phyloP scores from a whole-genome alignment of 2,113 vertebrate species.

The Hypocryptadius cinnamomeus region DNA sequence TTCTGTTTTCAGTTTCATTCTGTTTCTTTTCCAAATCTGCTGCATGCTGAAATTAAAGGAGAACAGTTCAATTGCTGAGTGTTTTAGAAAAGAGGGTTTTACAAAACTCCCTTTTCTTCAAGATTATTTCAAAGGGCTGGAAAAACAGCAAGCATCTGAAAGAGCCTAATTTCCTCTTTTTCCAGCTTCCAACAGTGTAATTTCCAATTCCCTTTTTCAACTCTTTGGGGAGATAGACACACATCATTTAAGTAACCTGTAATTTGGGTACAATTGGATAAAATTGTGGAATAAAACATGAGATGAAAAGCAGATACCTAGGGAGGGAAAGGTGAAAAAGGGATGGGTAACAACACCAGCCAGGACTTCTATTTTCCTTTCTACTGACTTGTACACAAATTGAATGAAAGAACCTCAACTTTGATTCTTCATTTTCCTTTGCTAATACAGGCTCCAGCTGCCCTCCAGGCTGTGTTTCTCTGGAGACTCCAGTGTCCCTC shows the following conservation, averaged over 20 bases:
- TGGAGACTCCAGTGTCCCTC: background rate
- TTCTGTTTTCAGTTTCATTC: conserved; percentile 97
- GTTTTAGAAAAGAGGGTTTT: background rate
- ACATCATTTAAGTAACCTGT: background rate
- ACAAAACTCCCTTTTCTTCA: background rate
- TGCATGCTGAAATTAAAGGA: conserved; percentile 79
- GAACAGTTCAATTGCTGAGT: background rate
- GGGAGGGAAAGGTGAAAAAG: background rate
- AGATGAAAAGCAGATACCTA: background rate
- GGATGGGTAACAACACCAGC: background rate
- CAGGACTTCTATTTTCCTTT: background rate
- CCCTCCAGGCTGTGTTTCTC: background rate
- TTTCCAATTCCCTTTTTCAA: background rate
- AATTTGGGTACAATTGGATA: background rate
- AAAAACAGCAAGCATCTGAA: background rate
- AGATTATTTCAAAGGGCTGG: background rate
- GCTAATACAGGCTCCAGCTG: background rate
- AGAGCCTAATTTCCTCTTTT: background rate
- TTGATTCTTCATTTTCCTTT: background rate
- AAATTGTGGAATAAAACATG: background rate
- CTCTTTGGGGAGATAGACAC: background rate
- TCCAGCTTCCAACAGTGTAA: background rate
- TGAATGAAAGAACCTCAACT: background rate
- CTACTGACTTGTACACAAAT: background rate
- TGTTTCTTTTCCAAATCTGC: conserved; percentile 98